Evolutionary conservation across 1,140 invertebrate species (phyloP).

Genomic region (Leptinotarsa lineolata): DNA sequence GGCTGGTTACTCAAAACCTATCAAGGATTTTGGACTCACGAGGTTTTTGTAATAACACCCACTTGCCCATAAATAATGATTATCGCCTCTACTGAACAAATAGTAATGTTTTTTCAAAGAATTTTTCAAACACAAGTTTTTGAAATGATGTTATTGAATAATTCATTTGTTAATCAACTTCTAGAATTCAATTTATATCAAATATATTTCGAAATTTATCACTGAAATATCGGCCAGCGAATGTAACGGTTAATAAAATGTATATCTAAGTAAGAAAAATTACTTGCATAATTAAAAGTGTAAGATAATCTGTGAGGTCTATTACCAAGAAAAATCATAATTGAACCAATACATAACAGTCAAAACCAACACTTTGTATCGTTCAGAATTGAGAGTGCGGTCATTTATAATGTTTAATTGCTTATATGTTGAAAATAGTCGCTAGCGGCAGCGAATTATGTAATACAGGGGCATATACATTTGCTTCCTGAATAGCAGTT

Average conservation of each 20-base stretch:
- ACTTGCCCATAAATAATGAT: too few relatives aligned
- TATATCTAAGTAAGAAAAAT: neutral
- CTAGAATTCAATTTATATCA: too few relatives aligned
- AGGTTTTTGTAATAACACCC: too few relatives aligned
- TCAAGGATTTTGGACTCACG: too few relatives aligned
- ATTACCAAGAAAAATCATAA: conserved; percentile 9
- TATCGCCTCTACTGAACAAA: too few relatives aligned
- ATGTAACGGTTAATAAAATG: neutral
- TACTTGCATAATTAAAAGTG: neutral
- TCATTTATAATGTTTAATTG: conserved; percentile 1
- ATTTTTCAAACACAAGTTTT: too few relatives aligned
- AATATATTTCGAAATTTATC: too few relatives aligned
- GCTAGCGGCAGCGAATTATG: neutral
- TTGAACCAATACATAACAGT: conserved; percentile 6
- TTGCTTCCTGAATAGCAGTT: neutral
- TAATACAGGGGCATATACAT: neutral
- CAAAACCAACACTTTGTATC: conserved; percentile 2
- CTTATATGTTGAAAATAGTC: neutral
- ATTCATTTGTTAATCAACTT: too few relatives aligned
- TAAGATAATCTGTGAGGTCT: conserved; percentile 5
- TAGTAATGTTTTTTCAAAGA: too few relatives aligned
- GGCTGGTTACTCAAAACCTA: too few relatives aligned
- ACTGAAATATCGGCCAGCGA: neutral
- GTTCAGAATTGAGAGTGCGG: neutral
- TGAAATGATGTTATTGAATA: too few relatives aligned